Evolutionary conservation across 2,797 vertebrate genomes (phyloP).

Genomic region (Avahi laniger): DNA sequence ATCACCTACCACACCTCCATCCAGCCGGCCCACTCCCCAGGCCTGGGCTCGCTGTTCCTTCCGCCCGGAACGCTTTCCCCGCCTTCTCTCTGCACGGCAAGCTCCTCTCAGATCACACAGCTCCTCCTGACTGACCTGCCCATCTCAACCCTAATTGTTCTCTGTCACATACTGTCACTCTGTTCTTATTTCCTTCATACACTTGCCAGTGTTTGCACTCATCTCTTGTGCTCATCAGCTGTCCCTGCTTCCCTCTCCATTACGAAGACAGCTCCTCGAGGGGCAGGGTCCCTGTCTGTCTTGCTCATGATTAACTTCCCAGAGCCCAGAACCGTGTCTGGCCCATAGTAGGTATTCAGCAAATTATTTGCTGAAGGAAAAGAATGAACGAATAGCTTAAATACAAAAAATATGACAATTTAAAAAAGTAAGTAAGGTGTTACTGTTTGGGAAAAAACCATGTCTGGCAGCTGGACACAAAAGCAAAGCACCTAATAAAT

Average conservation of each 20-base stretch:
- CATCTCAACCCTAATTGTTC: neutral
- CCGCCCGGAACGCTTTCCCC: neutral
- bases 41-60: neutral
- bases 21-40: neutral
- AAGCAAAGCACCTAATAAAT: constrained; percentile 30
- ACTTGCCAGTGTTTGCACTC: neutral
- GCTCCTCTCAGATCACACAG: constrained; percentile 1
- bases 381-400: neutral
- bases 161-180: neutral
- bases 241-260: neutral
- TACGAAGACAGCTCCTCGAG: neutral
- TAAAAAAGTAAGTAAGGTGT: neutral
- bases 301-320: neutral
- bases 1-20: neutral
- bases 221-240: neutral
- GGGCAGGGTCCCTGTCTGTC: neutral
- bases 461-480: neutral
- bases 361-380: neutral
- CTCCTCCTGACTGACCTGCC: neutral
- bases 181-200: neutral
- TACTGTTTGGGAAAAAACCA: neutral
- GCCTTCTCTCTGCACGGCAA: neutral
- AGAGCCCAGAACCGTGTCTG: neutral
- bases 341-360: neutral
- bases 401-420: neutral